These are phyloP conservation scores for Drosophila willistoni DNA, from an alignment of 1,140 invertebrate genomes.

Conservation along the genomic window DNA sequence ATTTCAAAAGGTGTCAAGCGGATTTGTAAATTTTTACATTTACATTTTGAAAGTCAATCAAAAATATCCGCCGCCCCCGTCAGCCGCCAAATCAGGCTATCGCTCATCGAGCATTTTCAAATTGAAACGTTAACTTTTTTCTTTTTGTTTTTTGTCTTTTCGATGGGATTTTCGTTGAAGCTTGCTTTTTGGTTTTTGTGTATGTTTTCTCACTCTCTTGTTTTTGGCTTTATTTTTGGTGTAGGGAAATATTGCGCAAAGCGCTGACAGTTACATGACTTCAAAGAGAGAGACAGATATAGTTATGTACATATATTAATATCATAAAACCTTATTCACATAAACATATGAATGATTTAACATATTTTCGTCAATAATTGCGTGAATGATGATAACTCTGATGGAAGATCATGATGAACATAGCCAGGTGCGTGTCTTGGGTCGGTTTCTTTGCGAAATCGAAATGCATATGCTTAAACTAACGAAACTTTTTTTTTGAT, in stretches of 20 bases:
- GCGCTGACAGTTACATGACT: conserved; percentile 73
- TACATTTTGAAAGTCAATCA: conserved; percentile 75
- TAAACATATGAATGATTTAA: conserved; percentile 63
- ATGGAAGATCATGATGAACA: conserved; percentile 28
- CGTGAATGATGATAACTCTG: conserved; percentile 43
- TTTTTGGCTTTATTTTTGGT: neutral
- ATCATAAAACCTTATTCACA: conserved; percentile 54
- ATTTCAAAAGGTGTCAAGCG: conserved; percentile 59
- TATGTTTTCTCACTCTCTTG: conserved; percentile 18
- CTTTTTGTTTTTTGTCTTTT: conserved; percentile 20
- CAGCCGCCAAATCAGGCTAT: conserved; percentile 20
- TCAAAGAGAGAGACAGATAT: conserved; percentile 7
- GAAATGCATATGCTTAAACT: conserved; percentile 57
- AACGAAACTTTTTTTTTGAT: conserved; percentile 27
- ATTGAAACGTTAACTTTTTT: conserved; percentile 66
- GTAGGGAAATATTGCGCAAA: conserved; percentile 50
- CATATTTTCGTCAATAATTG: conserved; percentile 77
- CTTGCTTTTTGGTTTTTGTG: conserved; percentile 29
- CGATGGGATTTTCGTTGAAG: conserved; percentile 37
- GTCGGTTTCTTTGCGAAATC: conserved; percentile 66
- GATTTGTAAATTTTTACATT: conserved; percentile 55
- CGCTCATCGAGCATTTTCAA: conserved; percentile 33
- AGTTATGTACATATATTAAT: conserved; percentile 13
- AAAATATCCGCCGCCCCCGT: conserved; percentile 13
- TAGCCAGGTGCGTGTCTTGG: conserved; percentile 45